phyloP scores from a whole-genome alignment of 1,140 invertebrate species.

The Pseudomyrmex flavicornis region DNA sequence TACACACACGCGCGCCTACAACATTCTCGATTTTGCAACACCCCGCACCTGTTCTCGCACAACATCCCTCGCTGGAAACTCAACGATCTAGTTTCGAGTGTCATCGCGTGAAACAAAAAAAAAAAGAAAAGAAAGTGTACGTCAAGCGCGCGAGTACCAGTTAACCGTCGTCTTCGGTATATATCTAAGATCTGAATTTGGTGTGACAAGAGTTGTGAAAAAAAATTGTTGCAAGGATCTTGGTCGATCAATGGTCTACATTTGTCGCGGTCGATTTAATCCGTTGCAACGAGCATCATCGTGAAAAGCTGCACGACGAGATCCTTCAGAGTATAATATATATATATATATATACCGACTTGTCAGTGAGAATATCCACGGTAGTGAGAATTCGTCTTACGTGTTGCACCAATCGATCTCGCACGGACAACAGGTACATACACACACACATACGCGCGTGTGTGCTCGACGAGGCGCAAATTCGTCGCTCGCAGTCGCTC shows the following conservation, averaged over 20 bases:
- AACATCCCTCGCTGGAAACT: slow-evolving; percentile 2
- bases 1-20: not conserved
- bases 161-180: not conserved
- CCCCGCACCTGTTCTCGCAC: slow-evolving; percentile 10
- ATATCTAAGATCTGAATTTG: not conserved
- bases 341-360: not conserved
- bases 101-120: not conserved
- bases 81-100: slow-evolving; percentile 28
- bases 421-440: slow-evolving; percentile 32
- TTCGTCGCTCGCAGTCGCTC: slow-evolving; percentile 4
- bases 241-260: slow-evolving; percentile 20
- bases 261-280: not conserved
- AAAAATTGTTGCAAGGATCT: not conserved
- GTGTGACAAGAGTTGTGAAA: slow-evolving; percentile 38
- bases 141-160: slow-evolving; percentile 20
- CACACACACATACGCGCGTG: slow-evolving; percentile 19
- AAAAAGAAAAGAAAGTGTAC: slow-evolving; percentile 37
- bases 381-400: slow-evolving; percentile 30
- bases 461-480: slow-evolving; percentile 40
- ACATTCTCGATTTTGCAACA: not conserved
- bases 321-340: not conserved
- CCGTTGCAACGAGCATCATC: not conserved
- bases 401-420: slow-evolving; percentile 15
- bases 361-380: slow-evolving; percentile 27
- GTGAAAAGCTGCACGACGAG: not conserved